Evolutionary conservation across 2,797 vertebrate genomes (phyloP).

Genomic region (Florisuga fusca): DNA sequence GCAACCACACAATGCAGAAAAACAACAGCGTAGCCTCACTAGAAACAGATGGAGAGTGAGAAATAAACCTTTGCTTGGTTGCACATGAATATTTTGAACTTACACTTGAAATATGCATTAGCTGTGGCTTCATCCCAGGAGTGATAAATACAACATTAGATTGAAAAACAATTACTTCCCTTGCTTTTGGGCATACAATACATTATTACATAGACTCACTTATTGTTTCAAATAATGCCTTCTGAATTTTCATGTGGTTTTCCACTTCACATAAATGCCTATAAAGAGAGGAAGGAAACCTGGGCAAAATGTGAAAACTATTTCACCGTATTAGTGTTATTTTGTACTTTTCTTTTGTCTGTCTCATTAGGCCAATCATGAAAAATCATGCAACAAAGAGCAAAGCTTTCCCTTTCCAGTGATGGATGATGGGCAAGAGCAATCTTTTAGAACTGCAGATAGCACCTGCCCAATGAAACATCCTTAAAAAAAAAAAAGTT

Average conservation of each 20-base stretch:
- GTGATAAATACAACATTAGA: conserved; percentile 49
- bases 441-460: background rate
- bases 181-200: conserved; percentile 52
- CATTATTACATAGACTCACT: conserved; percentile 45
- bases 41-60: conserved; percentile 39
- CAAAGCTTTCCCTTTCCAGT: background rate
- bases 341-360: background rate
- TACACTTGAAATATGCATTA: conserved; percentile 61
- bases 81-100: conserved; percentile 57
- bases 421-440: background rate
- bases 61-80: conserved; percentile 50
- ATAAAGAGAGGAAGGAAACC: conserved; percentile 6
- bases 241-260: conserved; percentile 23
- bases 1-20: conserved; percentile 40
- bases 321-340: background rate
- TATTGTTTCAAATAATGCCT: conserved; percentile 35
- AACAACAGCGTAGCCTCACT: conserved; percentile 42
- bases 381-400: background rate
- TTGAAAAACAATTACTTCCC: conserved; percentile 57
- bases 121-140: conserved; percentile 35
- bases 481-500: background rate
- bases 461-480: background rate
- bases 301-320: conserved; percentile 8
- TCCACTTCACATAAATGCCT: conserved; percentile 15
- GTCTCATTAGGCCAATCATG: background rate